Conservation (phyloP, 2,888 invertebrate genomes). For the Orchestes rusci region DNA sequence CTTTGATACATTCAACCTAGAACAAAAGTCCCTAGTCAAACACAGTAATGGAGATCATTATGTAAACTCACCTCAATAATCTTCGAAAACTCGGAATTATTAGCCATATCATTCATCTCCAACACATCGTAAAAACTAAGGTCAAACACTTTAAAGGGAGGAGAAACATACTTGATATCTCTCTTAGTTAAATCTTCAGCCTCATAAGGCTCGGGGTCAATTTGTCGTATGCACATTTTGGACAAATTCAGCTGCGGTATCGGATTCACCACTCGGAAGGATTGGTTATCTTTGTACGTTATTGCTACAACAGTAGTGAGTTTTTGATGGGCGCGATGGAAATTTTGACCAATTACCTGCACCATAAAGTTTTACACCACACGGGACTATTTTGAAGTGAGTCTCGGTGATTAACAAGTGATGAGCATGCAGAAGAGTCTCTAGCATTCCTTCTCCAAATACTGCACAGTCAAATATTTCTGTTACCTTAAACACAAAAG, state of each 20-base stretch:
- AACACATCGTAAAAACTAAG: conserved; percentile 57
- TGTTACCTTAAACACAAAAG: conserved; percentile 47
- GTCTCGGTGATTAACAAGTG: conserved; percentile 47
- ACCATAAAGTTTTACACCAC: conserved; percentile 55
- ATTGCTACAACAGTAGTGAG: conserved; percentile 11
- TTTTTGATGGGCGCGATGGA: neutral
- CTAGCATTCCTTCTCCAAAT: conserved; percentile 67
- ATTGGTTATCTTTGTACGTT: conserved; percentile 20
- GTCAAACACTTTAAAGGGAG: conserved; percentile 49
- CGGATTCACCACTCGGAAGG: conserved; percentile 15
- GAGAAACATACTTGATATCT: conserved; percentile 52
- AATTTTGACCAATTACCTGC: conserved; percentile 51
- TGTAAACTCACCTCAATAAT: conserved; percentile 17
- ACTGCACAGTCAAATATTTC: conserved; percentile 76
- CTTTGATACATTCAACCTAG: conserved; percentile 13
- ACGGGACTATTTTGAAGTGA: conserved; percentile 53
- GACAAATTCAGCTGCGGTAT: conserved; percentile 33
- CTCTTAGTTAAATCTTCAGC: conserved; percentile 57
- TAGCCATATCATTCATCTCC: conserved; percentile 43
- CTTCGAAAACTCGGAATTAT: conserved; percentile 29
- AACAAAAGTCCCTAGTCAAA: neutral
- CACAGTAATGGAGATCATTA: neutral
- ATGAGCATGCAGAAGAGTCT: conserved; percentile 63
- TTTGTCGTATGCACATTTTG: conserved; percentile 37
- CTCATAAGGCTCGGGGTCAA: conserved; percentile 56